Evolutionary conservation across 2,113 vertebrate genomes (phyloP).

Genomic region (Tichodroma muraria): DNA sequence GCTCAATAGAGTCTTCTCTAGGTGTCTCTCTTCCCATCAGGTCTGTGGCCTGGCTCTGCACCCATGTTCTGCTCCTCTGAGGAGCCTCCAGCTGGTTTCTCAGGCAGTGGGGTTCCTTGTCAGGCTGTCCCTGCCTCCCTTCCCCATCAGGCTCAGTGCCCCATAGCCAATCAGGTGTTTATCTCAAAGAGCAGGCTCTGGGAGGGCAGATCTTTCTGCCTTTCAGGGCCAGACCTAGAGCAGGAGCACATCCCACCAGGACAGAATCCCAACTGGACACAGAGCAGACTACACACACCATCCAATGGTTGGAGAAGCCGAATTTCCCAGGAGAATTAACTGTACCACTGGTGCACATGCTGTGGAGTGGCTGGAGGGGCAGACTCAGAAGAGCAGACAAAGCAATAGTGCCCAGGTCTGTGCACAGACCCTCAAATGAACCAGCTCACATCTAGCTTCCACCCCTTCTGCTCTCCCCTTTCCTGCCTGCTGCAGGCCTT

Average conservation of each 20-base stretch:
- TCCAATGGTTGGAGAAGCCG: background rate
- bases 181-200: background rate
- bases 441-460: background rate
- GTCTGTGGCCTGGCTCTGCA: background rate
- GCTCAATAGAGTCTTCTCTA: background rate
- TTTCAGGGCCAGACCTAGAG: background rate
- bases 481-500: background rate
- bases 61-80: background rate
- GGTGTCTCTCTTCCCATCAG: background rate
- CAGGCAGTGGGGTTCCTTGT: accelerated
- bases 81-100: background rate
- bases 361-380: background rate
- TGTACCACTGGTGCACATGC: background rate
- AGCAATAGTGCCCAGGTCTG: background rate
- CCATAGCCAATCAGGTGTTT: background rate
- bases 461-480: background rate
- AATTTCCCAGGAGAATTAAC: background rate
- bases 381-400: background rate
- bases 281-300: background rate
- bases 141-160: background rate
- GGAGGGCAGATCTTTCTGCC: background rate
- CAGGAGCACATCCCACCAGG: background rate
- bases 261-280: background rate
- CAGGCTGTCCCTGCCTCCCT: background rate
- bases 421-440: background rate